These are phyloP conservation scores for Otocyon megalotis DNA, from an alignment of 2,113 vertebrate genomes.

Conservation along the genomic window DNA sequence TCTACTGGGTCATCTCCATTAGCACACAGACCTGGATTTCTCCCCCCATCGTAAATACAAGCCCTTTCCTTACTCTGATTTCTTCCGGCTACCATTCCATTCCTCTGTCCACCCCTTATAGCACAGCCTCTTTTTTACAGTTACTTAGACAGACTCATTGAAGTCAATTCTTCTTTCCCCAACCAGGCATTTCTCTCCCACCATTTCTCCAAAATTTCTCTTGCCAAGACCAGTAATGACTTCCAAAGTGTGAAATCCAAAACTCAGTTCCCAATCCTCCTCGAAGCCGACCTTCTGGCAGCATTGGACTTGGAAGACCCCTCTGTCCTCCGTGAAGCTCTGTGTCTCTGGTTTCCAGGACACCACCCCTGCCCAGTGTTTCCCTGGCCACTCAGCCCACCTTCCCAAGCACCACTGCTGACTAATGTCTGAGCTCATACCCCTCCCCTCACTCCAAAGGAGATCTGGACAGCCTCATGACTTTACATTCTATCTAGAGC, in stretches of 20 bases:
- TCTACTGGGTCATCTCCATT: background rate
- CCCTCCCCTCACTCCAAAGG: too few species aligned
- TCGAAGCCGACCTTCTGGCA: background rate
- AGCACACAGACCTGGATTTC: background rate
- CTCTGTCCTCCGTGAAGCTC: background rate
- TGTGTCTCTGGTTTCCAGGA: background rate
- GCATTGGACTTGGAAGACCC: background rate
- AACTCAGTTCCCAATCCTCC: background rate
- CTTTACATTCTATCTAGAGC: background rate
- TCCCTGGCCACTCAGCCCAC: background rate
- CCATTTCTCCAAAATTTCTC: background rate
- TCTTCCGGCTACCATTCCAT: background rate
- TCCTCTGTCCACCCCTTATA: too few species aligned
- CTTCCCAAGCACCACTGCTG: background rate
- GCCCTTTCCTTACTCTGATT: too few species aligned
- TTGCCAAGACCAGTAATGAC: background rate
- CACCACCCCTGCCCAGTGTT: rapidly evolving
- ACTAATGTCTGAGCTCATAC: background rate
- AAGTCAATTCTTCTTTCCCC: background rate
- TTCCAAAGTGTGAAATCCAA: background rate
- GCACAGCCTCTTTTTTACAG: background rate
- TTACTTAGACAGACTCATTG: background rate
- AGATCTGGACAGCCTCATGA: too few species aligned
- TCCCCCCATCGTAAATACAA: background rate
- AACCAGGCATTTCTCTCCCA: background rate